Base-by-base conservation (phyloP, 2,888 invertebrate species). In the Alloscopus bannaensis region DNA sequence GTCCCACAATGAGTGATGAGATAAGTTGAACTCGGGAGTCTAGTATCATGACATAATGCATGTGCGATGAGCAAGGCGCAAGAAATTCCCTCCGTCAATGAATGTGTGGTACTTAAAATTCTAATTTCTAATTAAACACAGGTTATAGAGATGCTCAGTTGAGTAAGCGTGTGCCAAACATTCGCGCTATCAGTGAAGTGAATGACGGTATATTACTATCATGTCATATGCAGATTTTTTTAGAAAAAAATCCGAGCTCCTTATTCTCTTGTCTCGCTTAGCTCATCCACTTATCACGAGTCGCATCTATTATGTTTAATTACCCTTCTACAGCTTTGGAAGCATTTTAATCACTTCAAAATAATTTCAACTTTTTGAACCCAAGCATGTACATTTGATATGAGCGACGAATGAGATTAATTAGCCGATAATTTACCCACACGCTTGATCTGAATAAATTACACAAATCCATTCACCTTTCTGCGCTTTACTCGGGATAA, bases 401-500 rank as follows among this genome's bases (percentile, higher is more conserved):
- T 40, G 47, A 2, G 20, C 24, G 52, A 52, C 42, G 68, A 69
- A 69, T 42, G 45, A 66, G 76, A 76, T 76, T 68, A 76, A 76
- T 76, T 69, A 66, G 31, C 4, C 6, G 76, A 76, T 68, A 76
- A 20, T n/a, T 18, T 28, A 1, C 18, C 6, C 13, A 50, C 20
- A 24, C 50, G 13, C 18, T 29, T n/a, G 24, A 28, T 60, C 22
- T 22, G 40, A 60, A 60, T 40, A 40, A 62, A 62, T 62, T 62
- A 42, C 26, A 8, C 16, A 45, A 45, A n/a, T 18, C 45, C 45
- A 45, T 16, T 45, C n/a, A n/a, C n/a, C n/a, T 42, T 57, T 22
- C n/a, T 55, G 20, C 2, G 8, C 22, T 40, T 62, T n/a, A 42
- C 24, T 20, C 42, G 20, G 20, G n/a, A 57, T 16, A 31, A 66